Evolutionary conservation across 2,888 invertebrate genomes (phyloP).

Genomic region (Thereva nobilitata): DNA sequence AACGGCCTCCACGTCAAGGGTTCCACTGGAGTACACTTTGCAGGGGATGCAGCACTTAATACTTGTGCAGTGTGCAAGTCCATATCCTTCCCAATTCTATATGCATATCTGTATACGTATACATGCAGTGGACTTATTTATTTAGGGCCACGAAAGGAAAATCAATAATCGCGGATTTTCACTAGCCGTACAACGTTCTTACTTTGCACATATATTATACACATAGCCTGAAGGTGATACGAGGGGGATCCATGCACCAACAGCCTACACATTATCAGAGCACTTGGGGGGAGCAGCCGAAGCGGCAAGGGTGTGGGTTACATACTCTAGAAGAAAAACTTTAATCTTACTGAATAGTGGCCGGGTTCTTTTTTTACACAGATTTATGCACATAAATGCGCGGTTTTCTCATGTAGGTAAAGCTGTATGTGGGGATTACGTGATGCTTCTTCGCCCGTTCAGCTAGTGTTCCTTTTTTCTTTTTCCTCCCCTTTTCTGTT

Average conservation of each 20-base stretch:
- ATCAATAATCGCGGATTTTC: constrained; percentile 36
- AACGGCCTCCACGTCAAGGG: constrained; percentile 9
- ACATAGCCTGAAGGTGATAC: neutral
- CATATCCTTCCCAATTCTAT: too few species aligned
- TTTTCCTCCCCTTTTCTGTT: constrained; percentile 40
- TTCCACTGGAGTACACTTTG: constrained; percentile 21
- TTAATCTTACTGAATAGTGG: constrained; percentile 34
- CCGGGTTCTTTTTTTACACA: constrained; percentile 24
- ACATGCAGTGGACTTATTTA: constrained; percentile 33
- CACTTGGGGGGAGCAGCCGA: constrained; percentile 14
- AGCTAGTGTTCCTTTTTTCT: constrained; percentile 25
- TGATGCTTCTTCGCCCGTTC: constrained; percentile 31
- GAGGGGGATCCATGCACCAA: constrained; percentile 24
- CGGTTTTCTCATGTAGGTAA: constrained; percentile 36
- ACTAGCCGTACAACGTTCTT: constrained; percentile 27
- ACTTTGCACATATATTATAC: neutral
- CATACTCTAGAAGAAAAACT: constrained; percentile 32
- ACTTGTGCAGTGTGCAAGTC: neutral
- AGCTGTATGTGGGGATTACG: constrained; percentile 26
- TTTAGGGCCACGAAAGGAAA: constrained; percentile 34
- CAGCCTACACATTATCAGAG: constrained; percentile 29
- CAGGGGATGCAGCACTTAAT: constrained; percentile 30
- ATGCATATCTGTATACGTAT: constrained; percentile 20
- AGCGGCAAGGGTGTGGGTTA: too few species aligned
- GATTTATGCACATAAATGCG: constrained; percentile 37